Evolutionary conservation across 2,797 vertebrate species (phyloP), one percentile per base, ranked within the genome.

Genomic region (Kryptolebias ocellatus): DNA sequence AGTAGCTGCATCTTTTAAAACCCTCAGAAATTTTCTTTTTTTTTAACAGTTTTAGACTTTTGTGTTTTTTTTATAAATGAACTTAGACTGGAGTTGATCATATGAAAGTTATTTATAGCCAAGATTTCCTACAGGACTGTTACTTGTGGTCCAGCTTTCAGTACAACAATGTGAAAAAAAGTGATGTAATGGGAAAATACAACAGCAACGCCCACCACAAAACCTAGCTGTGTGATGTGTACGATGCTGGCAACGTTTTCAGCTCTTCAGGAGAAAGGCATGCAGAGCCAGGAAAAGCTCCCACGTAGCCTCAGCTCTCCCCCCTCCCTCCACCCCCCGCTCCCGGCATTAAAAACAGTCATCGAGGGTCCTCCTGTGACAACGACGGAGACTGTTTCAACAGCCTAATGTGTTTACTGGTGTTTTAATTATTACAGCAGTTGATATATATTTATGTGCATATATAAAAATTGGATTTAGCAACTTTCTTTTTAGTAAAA

Each of bases 121-220:
- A 70, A 70, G 7, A 74, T 53, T 45, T 81, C 67, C 60, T 58
- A 31, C 58, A 53, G 70, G 75, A 74, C 86, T 64, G 68, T 57
- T 74, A 84, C 63, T 39, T 72, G 60, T 71, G 57, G 61, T 72
- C 49, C 69, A 67, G 53, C 70, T 61, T 64, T 34, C 67, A 76
- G 58, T 12, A 34, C 55, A 67, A 45, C n/a, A 10, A 59, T 2
- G 4, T 50, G 37, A 47, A 39, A 67, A 80, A 74, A 78, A 74
- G 53, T 85, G 75, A 82, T 77, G 71, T 89, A 78, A 83, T 84
- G 79, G 73, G 73, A 76, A 78, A 83, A 46, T 47, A 59, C 61
- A 69, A 53, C 17, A 66, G 57, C 39, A 77, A 54, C 82, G 67
- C 82, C 73, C 83, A 71, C 72, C 68, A 64, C 66, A 42, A 64